These are phyloP conservation scores for Aspidiotus destructor DNA, from an alignment of 2,888 invertebrate genomes.

Conservation along the genomic window DNA sequence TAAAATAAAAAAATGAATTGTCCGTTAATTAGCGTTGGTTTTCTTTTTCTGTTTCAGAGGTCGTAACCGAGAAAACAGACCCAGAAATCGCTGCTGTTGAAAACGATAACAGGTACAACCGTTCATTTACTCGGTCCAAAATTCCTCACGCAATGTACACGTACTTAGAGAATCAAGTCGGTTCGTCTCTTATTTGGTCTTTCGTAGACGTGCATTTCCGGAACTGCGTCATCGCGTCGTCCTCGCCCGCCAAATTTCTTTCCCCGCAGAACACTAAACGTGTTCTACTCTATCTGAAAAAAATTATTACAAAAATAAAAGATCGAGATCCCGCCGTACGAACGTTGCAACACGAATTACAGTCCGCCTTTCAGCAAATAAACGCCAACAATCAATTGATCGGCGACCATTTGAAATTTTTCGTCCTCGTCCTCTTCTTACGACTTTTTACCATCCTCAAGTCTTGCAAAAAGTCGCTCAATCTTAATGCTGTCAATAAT, in stretches of 20 bases:
- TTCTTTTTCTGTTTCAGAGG: constrained; percentile 26
- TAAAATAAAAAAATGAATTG: too few relatives aligned
- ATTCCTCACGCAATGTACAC: constrained; percentile 17
- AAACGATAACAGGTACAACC: constrained; percentile 26
- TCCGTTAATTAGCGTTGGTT: too few relatives aligned
- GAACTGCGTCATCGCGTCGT: constrained; percentile 6
- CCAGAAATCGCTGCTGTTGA: constrained; percentile 14
- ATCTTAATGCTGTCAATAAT: background rate
- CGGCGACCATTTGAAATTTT: constrained; percentile 18
- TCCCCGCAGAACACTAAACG: constrained; percentile 2
- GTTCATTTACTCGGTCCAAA: constrained; percentile 10
- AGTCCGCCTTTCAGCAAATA: constrained; percentile 11
- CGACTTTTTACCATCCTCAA: constrained; percentile 25
- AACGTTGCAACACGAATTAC: background rate
- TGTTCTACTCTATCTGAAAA: constrained; percentile 14
- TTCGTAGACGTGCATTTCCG: background rate
- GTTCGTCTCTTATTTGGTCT: constrained; percentile 12
- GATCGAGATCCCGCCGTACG: background rate
- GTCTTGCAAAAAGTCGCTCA: constrained; percentile 7
- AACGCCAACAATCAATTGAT: constrained; percentile 15
- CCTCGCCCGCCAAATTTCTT: background rate
- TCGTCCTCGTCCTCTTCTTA: constrained; percentile 19
- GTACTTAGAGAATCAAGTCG: constrained; percentile 15
- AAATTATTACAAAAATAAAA: constrained; percentile 27
- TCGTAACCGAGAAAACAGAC: constrained; percentile 23